Conservation (phyloP, 37 sponge, comb jelly and placozoan species). For the Agelas oroides region DNA sequence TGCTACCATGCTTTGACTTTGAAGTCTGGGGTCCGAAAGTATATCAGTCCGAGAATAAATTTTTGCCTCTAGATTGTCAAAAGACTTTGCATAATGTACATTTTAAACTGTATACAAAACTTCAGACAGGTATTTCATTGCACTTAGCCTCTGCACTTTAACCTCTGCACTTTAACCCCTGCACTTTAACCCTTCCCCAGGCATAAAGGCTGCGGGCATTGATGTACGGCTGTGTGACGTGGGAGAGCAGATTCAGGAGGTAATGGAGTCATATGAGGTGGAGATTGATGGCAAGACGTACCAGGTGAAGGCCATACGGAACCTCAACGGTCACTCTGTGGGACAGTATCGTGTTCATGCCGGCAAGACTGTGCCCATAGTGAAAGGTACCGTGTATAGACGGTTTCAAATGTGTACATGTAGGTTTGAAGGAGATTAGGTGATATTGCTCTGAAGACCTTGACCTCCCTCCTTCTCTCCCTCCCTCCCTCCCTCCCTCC, state of each 20-base stretch:
- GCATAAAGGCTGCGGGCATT: conserved; percentile 91
- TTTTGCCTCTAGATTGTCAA: no score
- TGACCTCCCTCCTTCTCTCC: not conserved
- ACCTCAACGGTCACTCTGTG: conserved; percentile 83
- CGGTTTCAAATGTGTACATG: not conserved
- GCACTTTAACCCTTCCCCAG: not conserved
- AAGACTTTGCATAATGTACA: no score
- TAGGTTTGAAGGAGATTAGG: not conserved
- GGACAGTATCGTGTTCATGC: conserved; percentile 94
- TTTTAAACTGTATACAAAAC: no score
- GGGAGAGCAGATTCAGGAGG: conserved; percentile 96
- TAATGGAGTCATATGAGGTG: conserved; percentile 98
- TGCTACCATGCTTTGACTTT: no score
- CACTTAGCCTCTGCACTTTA: no score
- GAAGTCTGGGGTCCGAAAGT: no score
- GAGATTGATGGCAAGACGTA: conserved; percentile 95
- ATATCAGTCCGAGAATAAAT: no score
- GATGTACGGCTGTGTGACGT: conserved; percentile 97
- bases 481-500: no score
- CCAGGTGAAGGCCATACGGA: conserved; percentile 76
- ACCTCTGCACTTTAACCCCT: no score
- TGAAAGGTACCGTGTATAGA: conserved; percentile 92
- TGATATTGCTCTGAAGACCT: not conserved
- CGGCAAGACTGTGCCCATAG: conserved; percentile 99
- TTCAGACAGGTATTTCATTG: no score